Conservation (phyloP, 1,140 invertebrate species). For the Ooceraea biroi region DNA sequence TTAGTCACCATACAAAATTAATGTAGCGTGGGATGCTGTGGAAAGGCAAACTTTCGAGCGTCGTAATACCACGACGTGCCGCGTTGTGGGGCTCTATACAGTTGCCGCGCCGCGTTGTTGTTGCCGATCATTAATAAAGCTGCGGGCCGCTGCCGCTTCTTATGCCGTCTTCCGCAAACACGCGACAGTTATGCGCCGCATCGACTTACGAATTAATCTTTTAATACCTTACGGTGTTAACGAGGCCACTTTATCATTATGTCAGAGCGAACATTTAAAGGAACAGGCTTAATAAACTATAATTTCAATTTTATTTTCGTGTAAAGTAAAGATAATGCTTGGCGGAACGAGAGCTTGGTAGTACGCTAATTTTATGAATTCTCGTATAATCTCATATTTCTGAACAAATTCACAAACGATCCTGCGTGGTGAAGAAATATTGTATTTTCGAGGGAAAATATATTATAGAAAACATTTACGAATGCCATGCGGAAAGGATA, state of each 20-base stretch:
- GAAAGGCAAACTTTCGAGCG: constrained; percentile 70
- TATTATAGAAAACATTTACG: too few species aligned
- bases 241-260: constrained; percentile 61
- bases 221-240: constrained; percentile 60
- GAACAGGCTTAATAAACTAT: constrained; percentile 26
- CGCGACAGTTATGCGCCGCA: constrained; percentile 65
- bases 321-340: constrained; percentile 4
- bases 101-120: constrained; percentile 52
- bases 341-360: not conserved
- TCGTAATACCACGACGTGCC: constrained; percentile 46
- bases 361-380: not conserved
- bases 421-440: too few species aligned
- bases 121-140: constrained; percentile 73
- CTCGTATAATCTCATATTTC: too few species aligned
- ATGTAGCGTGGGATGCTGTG: constrained; percentile 71
- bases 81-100: constrained; percentile 34
- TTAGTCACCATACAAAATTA: constrained; percentile 74
- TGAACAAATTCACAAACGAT: too few species aligned
- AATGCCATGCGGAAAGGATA: too few species aligned
- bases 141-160: constrained; percentile 60
- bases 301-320: constrained; percentile 41
- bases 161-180: constrained; percentile 60
- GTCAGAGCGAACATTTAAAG: constrained; percentile 51
- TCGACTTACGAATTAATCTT: constrained; percentile 72
- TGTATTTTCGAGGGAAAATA: too few species aligned